Base-by-base conservation (phyloP, 2,113 vertebrate species). In the Hymenochirus boettgeri region DNA sequence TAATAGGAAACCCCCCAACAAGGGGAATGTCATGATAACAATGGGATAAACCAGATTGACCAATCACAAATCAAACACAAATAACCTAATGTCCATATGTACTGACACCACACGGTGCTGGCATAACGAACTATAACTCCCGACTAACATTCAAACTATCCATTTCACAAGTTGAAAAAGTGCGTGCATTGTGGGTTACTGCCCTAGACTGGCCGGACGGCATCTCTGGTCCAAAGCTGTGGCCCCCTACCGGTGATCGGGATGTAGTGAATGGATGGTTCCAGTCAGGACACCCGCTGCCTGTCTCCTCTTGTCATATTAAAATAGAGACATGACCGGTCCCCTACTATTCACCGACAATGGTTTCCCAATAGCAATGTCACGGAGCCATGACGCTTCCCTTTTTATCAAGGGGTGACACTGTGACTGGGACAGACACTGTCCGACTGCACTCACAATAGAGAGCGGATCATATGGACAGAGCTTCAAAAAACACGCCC, bases 271-370 rank as follows among this genome's bases (percentile, higher is more conserved):
- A 88, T 5, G 90, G 87, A 60, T 93, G 90, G 74, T 92, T 93
- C 65, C 89, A 89, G 59, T 91, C 93, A 66, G 93, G 80, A 64
- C 91, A 87, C 82, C 93, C 92, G 71, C 88, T 88, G 77, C 88
- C 84, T 0, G 89, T 83, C 74, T 92, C 92, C 74, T 86, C 86
- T 76, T 86, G 79, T 69, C 92, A 91, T 90, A 92, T 93, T 71
- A 62, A 85, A 78, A 73, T 7, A 35, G 67, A 72, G 71, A 60
- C 86, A 83, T 80, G 76, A 27, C 63, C 58, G 47, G 65, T 47
- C 70, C 1, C 54, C 2, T 74, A 31, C 70, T 0, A 18, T 70
- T 0, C 19, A 67, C 11, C 71, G 53, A 69, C 64, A 52, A 61
- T n/a, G n/a, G n/a, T n/a, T n/a, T n/a, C n/a, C n/a, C n/a, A n/a